Evolutionary conservation across 2,797 vertebrate genomes (phyloP).

Genomic region (Orientallactaga sibirica): DNA sequence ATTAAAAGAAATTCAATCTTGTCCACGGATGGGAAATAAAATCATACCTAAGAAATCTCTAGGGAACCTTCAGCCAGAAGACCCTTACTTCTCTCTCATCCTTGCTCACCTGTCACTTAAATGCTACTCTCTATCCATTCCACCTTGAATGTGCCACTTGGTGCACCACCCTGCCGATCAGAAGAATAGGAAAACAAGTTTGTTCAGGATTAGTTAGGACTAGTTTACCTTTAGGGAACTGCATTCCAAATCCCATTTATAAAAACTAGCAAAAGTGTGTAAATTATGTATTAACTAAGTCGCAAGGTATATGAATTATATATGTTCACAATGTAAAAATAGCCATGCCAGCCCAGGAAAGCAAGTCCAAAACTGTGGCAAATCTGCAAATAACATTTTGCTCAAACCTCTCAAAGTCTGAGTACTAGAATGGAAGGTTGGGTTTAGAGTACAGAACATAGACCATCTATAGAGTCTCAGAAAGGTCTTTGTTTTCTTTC

Average conservation of each 20-base stretch:
- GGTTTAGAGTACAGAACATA: background rate
- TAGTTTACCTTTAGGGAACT: constrained; percentile 70
- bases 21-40: constrained; percentile 26
- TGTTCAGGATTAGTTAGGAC: constrained; percentile 26
- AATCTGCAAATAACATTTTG: constrained; percentile 49
- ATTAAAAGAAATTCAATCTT: background rate
- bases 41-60: background rate
- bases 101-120: background rate
- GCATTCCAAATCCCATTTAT: constrained; percentile 72
- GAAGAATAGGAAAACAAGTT: constrained; percentile 55
- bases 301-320: constrained; percentile 74
- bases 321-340: constrained; percentile 72
- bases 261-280: constrained; percentile 73
- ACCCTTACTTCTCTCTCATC: background rate
- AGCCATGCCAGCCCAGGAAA: constrained; percentile 64
- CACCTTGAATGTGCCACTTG: background rate
- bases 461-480: constrained; percentile 25
- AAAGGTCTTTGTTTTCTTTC: background rate
- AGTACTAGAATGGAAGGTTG: background rate
- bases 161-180: background rate
- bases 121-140: background rate
- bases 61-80: background rate
- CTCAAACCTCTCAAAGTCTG: constrained; percentile 50
- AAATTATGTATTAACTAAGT: constrained; percentile 80
- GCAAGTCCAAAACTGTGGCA: constrained; percentile 57